Base-by-base conservation (phyloP, 2,888 invertebrate genomes). In the Lasioglossum oenotherae region DNA sequence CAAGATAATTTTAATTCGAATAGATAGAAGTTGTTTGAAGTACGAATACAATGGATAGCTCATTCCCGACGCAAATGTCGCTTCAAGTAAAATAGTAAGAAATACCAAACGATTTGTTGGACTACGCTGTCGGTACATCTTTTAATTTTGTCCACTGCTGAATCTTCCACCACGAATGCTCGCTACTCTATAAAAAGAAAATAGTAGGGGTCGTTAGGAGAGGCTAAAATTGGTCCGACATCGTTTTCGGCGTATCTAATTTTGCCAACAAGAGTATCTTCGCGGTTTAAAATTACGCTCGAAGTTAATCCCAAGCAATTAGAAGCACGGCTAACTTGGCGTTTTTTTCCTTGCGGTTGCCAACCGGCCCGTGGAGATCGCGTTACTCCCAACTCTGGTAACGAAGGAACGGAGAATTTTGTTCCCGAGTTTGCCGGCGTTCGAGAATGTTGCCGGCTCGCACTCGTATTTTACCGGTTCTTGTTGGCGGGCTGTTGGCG, bases 361-460 rank as follows among this genome's bases (percentile, higher is more conserved):
- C 8, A 67, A 31, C 60, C 27, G 60, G 27, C 2, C 27, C 27
- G 27, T 6, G 31, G 14, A 16, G 31, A 64, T 64, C 60, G 31
- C 31, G 60, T 64, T 64, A 31, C 27, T 67, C 38, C 38, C 35
- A 67, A 67, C 35, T 38, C 27, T 16, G 27, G 4, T 41, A 41
- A 23, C 49, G 12, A 14, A 31, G 5, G 38, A 8, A 78, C 38
- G 27, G 23, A 31, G 46, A 73, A 60, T 72, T 78, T 4, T 8
- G 49, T 78, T 73, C 5, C 14, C 27, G 71, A 38, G 71, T 12
- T 23, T 27, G 35, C 71, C 8, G 23, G 31, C 3, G 16, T 6
- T 35, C 41, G 49, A n/a, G 57, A 35, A 64, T 19, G 71, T 79
- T 79, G 31, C 74, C 38, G 44, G 31, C 46, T 14, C 64, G 76